phyloP scores from a whole-genome alignment of 2,113 vertebrate genomes.

The Tetrao urogallus region DNA sequence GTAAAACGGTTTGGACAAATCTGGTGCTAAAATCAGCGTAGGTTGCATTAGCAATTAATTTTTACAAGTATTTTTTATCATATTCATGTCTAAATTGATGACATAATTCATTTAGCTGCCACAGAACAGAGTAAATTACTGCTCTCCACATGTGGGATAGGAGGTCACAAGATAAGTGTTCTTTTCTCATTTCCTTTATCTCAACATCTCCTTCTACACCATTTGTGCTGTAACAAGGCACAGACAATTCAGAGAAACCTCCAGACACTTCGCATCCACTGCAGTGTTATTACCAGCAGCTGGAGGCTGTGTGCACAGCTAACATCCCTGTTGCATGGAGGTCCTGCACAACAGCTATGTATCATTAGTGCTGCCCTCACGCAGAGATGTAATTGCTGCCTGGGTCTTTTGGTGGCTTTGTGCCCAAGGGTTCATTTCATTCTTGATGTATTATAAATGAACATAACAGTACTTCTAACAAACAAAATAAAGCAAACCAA shows the following conservation, averaged over 20 bases:
- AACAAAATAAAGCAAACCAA: background rate
- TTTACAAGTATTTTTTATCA: background rate
- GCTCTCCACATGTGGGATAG: background rate
- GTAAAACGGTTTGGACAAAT: background rate
- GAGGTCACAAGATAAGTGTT: background rate
- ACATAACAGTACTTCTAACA: background rate
- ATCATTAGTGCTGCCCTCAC: background rate
- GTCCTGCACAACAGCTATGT: background rate
- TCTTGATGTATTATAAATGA: background rate
- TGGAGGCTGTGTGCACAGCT: background rate
- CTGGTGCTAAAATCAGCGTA: background rate
- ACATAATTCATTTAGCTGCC: background rate
- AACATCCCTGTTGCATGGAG: background rate
- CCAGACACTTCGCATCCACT: background rate
- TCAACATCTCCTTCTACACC: background rate
- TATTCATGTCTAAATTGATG: background rate
- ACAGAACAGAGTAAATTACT: background rate
- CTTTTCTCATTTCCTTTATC: background rate
- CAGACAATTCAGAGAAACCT: background rate
- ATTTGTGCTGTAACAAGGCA: background rate
- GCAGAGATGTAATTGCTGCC: background rate
- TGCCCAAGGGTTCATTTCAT: background rate
- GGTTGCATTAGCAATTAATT: background rate
- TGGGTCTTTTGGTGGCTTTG: background rate
- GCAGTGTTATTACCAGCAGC: background rate